phyloP scores from a whole-genome alignment of 1,140 invertebrate species.

The Drosophila fuyamai region DNA sequence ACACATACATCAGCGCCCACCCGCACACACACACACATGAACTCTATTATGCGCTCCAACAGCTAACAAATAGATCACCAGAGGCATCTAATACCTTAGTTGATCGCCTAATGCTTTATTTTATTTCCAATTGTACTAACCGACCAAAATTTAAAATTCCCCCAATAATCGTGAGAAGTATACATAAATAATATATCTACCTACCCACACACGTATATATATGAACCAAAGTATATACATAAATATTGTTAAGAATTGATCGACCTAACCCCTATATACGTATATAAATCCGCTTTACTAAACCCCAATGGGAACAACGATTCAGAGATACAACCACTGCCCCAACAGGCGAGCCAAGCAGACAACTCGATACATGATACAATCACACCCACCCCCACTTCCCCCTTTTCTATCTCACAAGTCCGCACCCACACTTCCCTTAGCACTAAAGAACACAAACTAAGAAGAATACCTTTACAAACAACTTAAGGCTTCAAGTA shows the following conservation, averaged over 20 bases:
- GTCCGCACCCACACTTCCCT: neutral
- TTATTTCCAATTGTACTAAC: slow-evolving; percentile 71
- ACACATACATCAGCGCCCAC: slow-evolving; percentile 26
- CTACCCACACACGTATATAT: slow-evolving; percentile 17
- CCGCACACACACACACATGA: slow-evolving; percentile 29
- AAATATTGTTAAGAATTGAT: slow-evolving; percentile 55
- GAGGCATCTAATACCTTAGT: slow-evolving; percentile 35
- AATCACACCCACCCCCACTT: slow-evolving; percentile 24
- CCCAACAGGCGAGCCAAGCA: slow-evolving; percentile 29
- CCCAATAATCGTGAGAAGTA: slow-evolving; percentile 21
- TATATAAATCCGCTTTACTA: slow-evolving; percentile 54
- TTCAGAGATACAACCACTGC: slow-evolving; percentile 14
- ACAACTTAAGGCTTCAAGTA: slow-evolving; percentile 57
- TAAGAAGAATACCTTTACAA: slow-evolving; percentile 19
- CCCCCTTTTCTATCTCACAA: neutral
- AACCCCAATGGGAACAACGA: slow-evolving; percentile 25
- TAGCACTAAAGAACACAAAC: slow-evolving; percentile 42
- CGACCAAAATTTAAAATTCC: slow-evolving; percentile 32
- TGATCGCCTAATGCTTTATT: slow-evolving; percentile 66
- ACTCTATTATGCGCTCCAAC: slow-evolving; percentile 47
- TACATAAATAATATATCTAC: slow-evolving; percentile 28
- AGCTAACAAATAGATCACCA: slow-evolving; percentile 33
- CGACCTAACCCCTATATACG: slow-evolving; percentile 48
- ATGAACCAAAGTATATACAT: slow-evolving; percentile 28
- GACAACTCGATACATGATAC: slow-evolving; percentile 54